phyloP scores from a whole-genome alignment of 1,140 invertebrate species.

The Gonioctena quinquepunctata region DNA sequence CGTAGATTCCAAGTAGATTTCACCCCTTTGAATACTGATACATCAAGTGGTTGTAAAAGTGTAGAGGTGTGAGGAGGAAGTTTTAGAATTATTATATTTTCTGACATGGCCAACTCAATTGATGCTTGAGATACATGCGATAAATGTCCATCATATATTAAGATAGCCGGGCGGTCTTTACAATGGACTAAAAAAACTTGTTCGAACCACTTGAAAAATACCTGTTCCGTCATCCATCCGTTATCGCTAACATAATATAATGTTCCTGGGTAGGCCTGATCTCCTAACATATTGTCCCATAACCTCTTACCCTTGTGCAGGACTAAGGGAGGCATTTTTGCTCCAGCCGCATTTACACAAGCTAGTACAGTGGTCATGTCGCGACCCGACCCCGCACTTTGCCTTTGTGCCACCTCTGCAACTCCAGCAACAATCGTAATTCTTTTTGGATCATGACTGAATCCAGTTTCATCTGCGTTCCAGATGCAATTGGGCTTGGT shows the following conservation, averaged over 20 bases:
- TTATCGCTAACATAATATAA: slow-evolving; percentile 45
- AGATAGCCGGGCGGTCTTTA: too few relatives aligned
- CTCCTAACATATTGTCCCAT: slow-evolving; percentile 20
- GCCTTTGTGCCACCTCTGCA: slow-evolving; percentile 38
- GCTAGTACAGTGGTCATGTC: slow-evolving; percentile 51
- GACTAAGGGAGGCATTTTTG: slow-evolving; percentile 50
- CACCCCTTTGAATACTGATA: not conserved
- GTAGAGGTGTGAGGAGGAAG: not conserved
- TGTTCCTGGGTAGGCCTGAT: slow-evolving; percentile 35
- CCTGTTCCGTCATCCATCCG: slow-evolving; percentile 46
- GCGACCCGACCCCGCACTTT: slow-evolving; percentile 42
- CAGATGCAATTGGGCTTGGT: slow-evolving; percentile 41
- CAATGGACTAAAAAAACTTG: too few relatives aligned
- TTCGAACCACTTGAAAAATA: slow-evolving; percentile 1
- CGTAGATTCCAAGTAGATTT: not conserved
- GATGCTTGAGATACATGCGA: too few relatives aligned
- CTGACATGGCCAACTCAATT: too few relatives aligned
- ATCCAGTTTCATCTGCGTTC: slow-evolving; percentile 50
- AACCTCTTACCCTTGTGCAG: slow-evolving; percentile 42
- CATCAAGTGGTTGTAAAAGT: not conserved
- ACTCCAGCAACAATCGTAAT: slow-evolving; percentile 43
- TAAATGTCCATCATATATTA: not conserved
- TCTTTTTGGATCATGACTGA: slow-evolving; percentile 42
- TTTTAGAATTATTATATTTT: too few relatives aligned
- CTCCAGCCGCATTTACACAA: slow-evolving; percentile 42